These are phyloP conservation scores for Corella eumyota DNA, from an alignment of 23 tunicate species.

Conservation along the genomic window DNA sequence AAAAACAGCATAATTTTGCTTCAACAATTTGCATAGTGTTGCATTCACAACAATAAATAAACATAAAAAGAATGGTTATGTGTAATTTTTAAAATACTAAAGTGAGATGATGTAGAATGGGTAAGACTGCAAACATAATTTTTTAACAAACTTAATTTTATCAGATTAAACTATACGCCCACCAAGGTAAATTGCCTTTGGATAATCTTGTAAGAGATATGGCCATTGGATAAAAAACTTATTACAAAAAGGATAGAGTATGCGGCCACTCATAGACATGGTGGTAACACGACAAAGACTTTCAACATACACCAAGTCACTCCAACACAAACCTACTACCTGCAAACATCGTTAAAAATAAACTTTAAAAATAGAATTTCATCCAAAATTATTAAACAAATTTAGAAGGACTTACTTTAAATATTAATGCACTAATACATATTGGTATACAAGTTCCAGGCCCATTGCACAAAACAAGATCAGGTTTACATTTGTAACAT, in stretches of 20 bases:
- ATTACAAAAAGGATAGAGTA: constrained; percentile 59
- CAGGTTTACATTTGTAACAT: constrained; percentile 65
- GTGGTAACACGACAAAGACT: constrained; percentile 78
- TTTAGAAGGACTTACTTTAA: constrained; percentile 33
- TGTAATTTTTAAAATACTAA: too few species aligned
- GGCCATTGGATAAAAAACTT: constrained; percentile 90
- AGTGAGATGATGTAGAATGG: too few species aligned
- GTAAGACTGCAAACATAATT: too few species aligned
- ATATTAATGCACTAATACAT: constrained; percentile 38
- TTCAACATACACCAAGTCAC: constrained; percentile 72
- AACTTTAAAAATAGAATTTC: too few species aligned
- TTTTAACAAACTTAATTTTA: too few species aligned
- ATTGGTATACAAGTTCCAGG: constrained; percentile 98
- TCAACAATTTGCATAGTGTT: too few species aligned
- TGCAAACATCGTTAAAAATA: too few species aligned
- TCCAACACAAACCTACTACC: constrained; percentile 31
- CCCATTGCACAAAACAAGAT: constrained; percentile 78
- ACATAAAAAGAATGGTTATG: too few species aligned
- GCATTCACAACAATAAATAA: too few species aligned
- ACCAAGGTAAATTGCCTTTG: constrained; percentile 50
- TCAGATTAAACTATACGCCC: constrained; percentile 29
- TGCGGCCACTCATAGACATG: constrained; percentile 69
- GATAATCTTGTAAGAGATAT: constrained; percentile 61
- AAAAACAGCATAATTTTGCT: too few species aligned
- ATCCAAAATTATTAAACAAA: neutral